phyloP scores from a whole-genome alignment of 2,113 vertebrate species.

The Tachuris rubrigastra region DNA sequence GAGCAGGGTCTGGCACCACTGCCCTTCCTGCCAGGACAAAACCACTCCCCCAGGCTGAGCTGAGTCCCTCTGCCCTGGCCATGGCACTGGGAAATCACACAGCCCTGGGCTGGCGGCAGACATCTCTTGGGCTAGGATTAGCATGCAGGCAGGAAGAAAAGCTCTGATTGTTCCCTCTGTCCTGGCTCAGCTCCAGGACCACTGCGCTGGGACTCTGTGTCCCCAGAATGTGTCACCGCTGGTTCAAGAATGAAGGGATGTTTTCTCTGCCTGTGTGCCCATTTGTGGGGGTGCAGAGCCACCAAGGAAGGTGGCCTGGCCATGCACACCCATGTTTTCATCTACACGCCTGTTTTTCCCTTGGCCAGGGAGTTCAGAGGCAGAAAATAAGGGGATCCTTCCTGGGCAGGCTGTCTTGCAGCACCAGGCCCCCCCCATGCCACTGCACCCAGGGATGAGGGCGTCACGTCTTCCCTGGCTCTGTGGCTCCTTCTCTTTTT shows the following conservation, averaged over 20 bases:
- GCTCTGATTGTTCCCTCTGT: slow-evolving; percentile 32
- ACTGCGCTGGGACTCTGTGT: not conserved
- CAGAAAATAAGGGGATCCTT: not conserved
- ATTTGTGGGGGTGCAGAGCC: not conserved
- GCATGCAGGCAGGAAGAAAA: not conserved
- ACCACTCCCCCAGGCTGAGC: not conserved
- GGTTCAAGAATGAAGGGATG: not conserved
- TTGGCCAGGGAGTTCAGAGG: not conserved
- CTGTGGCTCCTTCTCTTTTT: not conserved
- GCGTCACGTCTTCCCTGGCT: not conserved
- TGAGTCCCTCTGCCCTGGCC: not conserved
- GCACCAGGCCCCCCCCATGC: not conserved
- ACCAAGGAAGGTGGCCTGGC: not conserved
- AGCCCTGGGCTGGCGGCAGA: not conserved
- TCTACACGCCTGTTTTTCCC: not conserved
- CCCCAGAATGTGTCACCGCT: not conserved
- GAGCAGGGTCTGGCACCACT: fast-evolving
- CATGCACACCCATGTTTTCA: fast-evolving
- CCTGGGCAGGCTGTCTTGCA: not conserved
- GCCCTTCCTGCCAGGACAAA: not conserved
- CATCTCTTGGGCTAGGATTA: not conserved
- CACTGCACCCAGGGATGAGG: fast-evolving
- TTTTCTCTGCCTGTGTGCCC: not conserved
- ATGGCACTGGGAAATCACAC: not conserved
- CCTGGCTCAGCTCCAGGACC: not conserved